Conservation (phyloP, 2,113 vertebrate genomes). For the Variabilichromis moorii region DNA sequence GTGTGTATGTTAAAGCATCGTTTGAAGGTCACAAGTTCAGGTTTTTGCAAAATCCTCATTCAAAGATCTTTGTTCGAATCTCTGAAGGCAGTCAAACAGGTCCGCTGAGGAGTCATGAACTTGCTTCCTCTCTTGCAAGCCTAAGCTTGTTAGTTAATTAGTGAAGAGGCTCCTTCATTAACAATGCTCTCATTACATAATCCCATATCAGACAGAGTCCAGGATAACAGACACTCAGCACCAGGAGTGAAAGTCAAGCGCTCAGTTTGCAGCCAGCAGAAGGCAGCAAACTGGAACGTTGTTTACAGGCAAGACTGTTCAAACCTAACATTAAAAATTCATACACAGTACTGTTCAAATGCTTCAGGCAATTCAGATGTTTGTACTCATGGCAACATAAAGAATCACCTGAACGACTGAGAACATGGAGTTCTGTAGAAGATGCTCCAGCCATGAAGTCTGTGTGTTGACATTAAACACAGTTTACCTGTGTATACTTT, state of each 20-base stretch:
- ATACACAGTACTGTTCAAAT: neutral
- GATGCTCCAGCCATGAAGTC: neutral
- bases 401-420: neutral
- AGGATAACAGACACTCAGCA: neutral
- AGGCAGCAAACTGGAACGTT: neutral
- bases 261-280: constrained; percentile 8
- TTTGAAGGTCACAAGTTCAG: neutral
- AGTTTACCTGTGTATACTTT: neutral
- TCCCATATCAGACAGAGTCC: constrained; percentile 34
- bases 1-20: neutral
- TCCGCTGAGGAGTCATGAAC: neutral
- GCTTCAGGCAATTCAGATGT: neutral
- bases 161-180: constrained; percentile 6
- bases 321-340: neutral
- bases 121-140: neutral
- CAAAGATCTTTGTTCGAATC: neutral
- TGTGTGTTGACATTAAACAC: neutral
- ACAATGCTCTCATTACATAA: constrained; percentile 19
- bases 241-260: constrained; percentile 23
- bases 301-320: neutral
- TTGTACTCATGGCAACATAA: neutral
- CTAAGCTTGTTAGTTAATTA: constrained; percentile 39
- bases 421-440: neutral
- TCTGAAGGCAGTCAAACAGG: neutral
- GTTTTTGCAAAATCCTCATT: neutral